Evolutionary conservation across 2,888 invertebrate species (phyloP).

Genomic region (Vannuccia rotundouncinata): DNA sequence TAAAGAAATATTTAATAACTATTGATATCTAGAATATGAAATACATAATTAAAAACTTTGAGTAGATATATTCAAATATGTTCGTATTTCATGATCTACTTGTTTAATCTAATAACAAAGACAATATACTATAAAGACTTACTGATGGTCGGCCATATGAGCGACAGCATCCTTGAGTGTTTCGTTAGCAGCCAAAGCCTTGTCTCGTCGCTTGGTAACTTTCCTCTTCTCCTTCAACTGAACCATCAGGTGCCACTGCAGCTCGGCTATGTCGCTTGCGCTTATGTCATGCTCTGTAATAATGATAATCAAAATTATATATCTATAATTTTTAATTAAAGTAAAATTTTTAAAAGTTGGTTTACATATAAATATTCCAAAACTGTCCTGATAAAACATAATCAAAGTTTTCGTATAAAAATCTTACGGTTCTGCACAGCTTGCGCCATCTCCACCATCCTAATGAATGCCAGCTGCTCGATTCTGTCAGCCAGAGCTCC

Average conservation of each 20-base stretch:
- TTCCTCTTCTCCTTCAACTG: constrained; percentile 46
- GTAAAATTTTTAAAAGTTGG: not conserved
- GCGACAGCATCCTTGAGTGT: constrained; percentile 51
- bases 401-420: not conserved
- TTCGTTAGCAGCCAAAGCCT: constrained; percentile 48
- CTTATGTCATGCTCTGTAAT: constrained; percentile 48
- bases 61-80: no score
- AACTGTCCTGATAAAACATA: no score
- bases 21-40: no score
- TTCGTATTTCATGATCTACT: no score
- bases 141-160: constrained; percentile 50
- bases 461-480: constrained; percentile 45
- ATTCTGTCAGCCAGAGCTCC: constrained; percentile 46
- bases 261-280: constrained; percentile 51
- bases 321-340: not conserved
- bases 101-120: no score
- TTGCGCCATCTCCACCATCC: constrained; percentile 48
- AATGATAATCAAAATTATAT: not conserved
- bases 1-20: no score
- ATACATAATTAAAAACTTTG: no score
- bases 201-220: constrained; percentile 44
- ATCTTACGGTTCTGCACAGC: constrained; percentile 51
- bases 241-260: constrained; percentile 52
- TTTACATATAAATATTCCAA: not conserved
- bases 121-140: no score